These are phyloP conservation scores for Sceloporus tristichus DNA, from an alignment of 2,113 vertebrate genomes.

Conservation along the genomic window DNA sequence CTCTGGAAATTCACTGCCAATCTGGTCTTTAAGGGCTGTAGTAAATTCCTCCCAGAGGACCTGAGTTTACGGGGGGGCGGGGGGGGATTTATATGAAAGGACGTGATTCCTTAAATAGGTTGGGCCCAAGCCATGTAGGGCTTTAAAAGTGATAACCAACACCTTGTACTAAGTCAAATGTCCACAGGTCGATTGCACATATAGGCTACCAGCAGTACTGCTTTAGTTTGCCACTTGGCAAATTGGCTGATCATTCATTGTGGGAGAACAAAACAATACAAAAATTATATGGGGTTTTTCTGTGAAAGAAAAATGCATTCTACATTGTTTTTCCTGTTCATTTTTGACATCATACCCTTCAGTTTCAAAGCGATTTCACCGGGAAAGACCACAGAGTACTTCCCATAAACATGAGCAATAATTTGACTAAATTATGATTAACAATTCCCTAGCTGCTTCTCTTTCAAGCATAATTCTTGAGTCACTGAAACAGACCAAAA, in stretches of 20 bases:
- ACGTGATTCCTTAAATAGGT: no score
- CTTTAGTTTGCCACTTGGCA: not conserved
- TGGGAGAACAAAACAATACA: not conserved
- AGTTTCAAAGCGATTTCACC: constrained; percentile 15
- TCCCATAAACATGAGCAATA: constrained; percentile 11
- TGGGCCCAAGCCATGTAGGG: no score
- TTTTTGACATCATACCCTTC: not conserved
- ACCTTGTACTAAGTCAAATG: not conserved
- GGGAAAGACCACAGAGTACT: not conserved
- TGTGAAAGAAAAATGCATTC: not conserved
- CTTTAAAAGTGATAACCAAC: no score
- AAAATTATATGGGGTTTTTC: not conserved
- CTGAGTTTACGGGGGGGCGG: no score
- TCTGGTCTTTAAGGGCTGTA: no score
- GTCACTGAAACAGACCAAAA: not conserved
- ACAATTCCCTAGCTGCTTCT: not conserved
- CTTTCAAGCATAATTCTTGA: not conserved
- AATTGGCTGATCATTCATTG: not conserved
- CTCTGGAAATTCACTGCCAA: no score
- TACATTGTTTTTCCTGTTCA: not conserved
- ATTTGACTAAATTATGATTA: constrained; percentile 9
- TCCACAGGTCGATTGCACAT: not conserved
- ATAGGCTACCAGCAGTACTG: not conserved
- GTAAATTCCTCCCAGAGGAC: no score
- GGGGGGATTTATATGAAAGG: no score